These are phyloP conservation scores for Syrrhaptes paradoxus DNA, from an alignment of 2,113 vertebrate species.

Conservation along the genomic window DNA sequence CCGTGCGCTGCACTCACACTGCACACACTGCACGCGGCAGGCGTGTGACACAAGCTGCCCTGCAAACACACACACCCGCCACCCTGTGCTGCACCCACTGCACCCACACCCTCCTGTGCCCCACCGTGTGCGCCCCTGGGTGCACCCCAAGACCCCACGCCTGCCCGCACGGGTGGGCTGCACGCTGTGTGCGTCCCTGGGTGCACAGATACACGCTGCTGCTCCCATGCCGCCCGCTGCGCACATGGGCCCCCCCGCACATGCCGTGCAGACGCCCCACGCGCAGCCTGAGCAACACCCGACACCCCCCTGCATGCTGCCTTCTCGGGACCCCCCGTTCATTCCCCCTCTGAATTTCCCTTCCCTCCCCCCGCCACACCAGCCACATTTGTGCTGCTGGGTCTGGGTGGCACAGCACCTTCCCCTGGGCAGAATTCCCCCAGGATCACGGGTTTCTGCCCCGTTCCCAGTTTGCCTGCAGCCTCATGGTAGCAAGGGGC, in stretches of 20 bases:
- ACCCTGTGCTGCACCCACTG: not conserved
- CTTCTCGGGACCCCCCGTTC: not conserved
- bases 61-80: not conserved
- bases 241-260: not conserved
- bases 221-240: not conserved
- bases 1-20: not conserved
- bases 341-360: too few relatives aligned
- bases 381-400: accelerated
- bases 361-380: not conserved
- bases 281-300: not conserved
- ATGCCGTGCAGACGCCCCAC: too few relatives aligned
- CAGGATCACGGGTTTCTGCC: not conserved
- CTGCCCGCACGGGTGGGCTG: too few relatives aligned
- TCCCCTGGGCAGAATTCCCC: not conserved
- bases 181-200: too few relatives aligned
- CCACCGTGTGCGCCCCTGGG: accelerated
- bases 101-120: not conserved
- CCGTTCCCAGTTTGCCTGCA: not conserved
- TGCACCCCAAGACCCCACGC: too few relatives aligned
- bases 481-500: not conserved
- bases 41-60: not conserved
- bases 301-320: accelerated
- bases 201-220: not conserved
- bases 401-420: not conserved
- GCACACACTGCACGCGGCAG: accelerated